Evolutionary conservation across 2,797 vertebrate genomes (phyloP).

Genomic region (Eidolon dupreanum): DNA sequence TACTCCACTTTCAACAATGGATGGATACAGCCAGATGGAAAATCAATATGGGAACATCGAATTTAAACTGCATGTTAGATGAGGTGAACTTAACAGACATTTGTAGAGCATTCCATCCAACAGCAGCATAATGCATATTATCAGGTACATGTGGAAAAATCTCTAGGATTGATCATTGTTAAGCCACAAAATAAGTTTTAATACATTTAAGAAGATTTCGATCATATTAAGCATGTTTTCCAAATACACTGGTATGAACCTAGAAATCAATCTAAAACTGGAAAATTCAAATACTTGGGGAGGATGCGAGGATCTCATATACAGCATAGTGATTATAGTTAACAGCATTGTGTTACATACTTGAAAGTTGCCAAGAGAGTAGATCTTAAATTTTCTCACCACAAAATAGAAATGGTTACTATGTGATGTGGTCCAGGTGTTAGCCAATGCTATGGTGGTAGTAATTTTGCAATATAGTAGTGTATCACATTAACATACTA

Average conservation of each 20-base stretch:
- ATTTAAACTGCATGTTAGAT: not conserved
- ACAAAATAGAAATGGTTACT: not conserved
- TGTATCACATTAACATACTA: not conserved
- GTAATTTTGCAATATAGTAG: not conserved
- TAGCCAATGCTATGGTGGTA: not conserved
- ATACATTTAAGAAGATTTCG: not conserved
- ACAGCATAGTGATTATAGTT: not conserved
- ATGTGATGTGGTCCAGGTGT: not conserved
- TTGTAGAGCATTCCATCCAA: not conserved
- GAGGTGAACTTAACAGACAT: not conserved
- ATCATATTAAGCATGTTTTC: not conserved
- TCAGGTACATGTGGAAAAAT: not conserved
- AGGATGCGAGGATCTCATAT: not conserved
- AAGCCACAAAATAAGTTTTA: not conserved
- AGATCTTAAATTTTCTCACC: not conserved
- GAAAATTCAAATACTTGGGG: not conserved
- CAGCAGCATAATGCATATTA: not conserved
- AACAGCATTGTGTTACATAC: not conserved
- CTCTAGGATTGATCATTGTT: not conserved
- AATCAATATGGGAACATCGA: not conserved
- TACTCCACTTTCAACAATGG: not conserved
- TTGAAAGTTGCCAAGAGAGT: not conserved
- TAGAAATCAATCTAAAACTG: not conserved
- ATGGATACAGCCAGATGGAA: not conserved
- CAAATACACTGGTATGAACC: too few species aligned